These are phyloP conservation scores for Ctenoplectra terminalis DNA, from an alignment of 1,140 invertebrate species.

Conservation along the genomic window DNA sequence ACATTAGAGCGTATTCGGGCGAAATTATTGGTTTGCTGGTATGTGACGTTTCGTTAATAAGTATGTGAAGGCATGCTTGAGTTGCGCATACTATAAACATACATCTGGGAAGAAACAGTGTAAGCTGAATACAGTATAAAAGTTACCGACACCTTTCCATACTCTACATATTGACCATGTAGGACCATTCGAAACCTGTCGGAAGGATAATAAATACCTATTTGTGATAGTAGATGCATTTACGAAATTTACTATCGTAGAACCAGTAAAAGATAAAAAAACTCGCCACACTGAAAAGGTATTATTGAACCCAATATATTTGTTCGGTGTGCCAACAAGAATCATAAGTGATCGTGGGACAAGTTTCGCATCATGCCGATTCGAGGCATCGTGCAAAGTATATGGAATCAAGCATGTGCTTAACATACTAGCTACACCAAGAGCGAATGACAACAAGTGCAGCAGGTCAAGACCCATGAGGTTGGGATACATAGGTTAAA, in stretches of 20 bases:
- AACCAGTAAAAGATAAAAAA: slow-evolving; percentile 62
- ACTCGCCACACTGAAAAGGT: too few relatives aligned
- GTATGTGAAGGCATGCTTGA: too few relatives aligned
- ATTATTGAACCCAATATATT: slow-evolving; percentile 24
- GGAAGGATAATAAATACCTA: slow-evolving; percentile 46
- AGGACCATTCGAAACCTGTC: slow-evolving; percentile 64
- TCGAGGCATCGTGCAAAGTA: too few relatives aligned
- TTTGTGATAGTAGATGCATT: slow-evolving; percentile 65
- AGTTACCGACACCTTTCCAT: slow-evolving; percentile 54
- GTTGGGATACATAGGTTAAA: background rate
- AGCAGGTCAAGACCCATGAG: background rate
- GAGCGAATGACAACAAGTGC: slow-evolving; percentile 60
- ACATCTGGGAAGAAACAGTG: slow-evolving; percentile 62
- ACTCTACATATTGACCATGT: slow-evolving; percentile 67
- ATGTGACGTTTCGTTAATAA: too few relatives aligned
- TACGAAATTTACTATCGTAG: slow-evolving; percentile 51
- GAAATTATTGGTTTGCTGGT: too few relatives aligned
- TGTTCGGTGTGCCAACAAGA: slow-evolving; percentile 64
- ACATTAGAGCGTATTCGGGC: too few relatives aligned
- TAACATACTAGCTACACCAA: slow-evolving; percentile 70
- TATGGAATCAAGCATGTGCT: too few relatives aligned
- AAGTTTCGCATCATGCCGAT: too few relatives aligned
- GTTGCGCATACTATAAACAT: too few relatives aligned
- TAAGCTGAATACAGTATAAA: slow-evolving; percentile 65
- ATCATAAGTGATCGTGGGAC: too few relatives aligned